Evolutionary conservation across 1,140 invertebrate genomes (phyloP).

Genomic region (Telenomus remus): DNA sequence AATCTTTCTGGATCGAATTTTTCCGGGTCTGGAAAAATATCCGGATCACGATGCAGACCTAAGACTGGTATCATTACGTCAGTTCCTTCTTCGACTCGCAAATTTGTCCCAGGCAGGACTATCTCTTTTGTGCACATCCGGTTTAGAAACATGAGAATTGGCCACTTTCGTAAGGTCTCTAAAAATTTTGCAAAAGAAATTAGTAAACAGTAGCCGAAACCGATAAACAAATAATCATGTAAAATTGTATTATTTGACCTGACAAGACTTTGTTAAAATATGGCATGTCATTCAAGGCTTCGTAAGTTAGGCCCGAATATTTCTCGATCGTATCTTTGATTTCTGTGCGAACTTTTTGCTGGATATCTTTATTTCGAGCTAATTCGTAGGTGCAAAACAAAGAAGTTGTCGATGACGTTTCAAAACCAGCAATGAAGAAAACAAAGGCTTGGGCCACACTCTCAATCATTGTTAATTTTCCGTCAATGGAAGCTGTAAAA

Average conservation of each 20-base stretch:
- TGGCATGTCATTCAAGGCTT: no score
- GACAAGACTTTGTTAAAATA: slow-evolving; percentile 53
- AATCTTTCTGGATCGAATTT: slow-evolving; percentile 80
- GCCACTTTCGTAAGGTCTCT: slow-evolving; percentile 81
- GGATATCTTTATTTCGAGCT: slow-evolving; percentile 60
- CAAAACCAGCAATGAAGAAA: slow-evolving; percentile 69
- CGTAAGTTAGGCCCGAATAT: slow-evolving; percentile 33
- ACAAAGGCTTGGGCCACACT: slow-evolving; percentile 58
- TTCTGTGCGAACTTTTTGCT: slow-evolving; percentile 65
- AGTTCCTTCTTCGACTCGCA: slow-evolving; percentile 79
- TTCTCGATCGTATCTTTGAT: slow-evolving; percentile 38
- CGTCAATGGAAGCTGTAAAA: slow-evolving; percentile 59
- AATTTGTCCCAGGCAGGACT: slow-evolving; percentile 76
- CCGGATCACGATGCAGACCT: slow-evolving; percentile 79
- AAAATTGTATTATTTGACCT: slow-evolving; percentile 60
- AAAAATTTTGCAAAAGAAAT: no score
- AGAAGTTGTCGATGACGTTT: slow-evolving; percentile 64
- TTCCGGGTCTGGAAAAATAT: slow-evolving; percentile 78
- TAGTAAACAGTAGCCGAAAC: no score
- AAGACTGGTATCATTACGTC: slow-evolving; percentile 78
- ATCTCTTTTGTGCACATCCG: slow-evolving; percentile 77
- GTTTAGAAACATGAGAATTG: slow-evolving; percentile 77
- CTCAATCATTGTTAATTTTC: slow-evolving; percentile 54
- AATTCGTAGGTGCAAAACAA: slow-evolving; percentile 67
- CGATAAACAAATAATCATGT: slow-evolving; percentile 9